phyloP scores from a whole-genome alignment of 2,113 vertebrate species.

The Oriolus oriolus region DNA sequence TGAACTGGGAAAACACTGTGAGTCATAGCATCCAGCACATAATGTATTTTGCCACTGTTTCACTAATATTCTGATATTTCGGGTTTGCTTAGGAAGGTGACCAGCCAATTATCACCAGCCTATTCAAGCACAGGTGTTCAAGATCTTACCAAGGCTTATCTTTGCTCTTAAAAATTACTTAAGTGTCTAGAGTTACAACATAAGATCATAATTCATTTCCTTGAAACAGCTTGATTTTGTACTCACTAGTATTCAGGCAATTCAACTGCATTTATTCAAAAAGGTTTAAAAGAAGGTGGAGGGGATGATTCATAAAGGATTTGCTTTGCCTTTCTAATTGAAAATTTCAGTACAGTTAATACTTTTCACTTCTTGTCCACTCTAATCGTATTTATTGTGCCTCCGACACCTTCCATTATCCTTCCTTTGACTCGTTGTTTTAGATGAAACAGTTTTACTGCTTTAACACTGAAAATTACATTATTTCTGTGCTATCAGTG shows the following conservation, averaged over 20 bases:
- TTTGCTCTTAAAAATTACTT: background rate
- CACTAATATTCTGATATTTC: background rate
- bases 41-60: background rate
- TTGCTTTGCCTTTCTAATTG: constrained; percentile 50
- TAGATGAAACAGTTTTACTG: constrained; percentile 46
- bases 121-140: background rate
- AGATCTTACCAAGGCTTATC: background rate
- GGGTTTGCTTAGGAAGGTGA: background rate
- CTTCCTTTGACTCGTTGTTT: constrained; percentile 54
- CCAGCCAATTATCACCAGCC: background rate
- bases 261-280: constrained; percentile 4
- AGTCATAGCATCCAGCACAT: background rate
- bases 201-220: background rate
- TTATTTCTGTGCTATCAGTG: constrained; percentile 59
- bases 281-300: constrained; percentile 1
- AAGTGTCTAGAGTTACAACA: background rate
- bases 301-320: constrained; percentile 23
- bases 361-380: constrained; percentile 56
- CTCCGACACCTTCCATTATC: constrained; percentile 67
- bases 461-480: constrained; percentile 55
- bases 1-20: background rate
- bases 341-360: constrained; percentile 57
- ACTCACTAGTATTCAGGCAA: background rate
- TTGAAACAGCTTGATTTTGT: background rate
- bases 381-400: constrained; percentile 69